Evolutionary conservation across 2,797 vertebrate species (phyloP), one percentile per base, ranked within the genome.

Genomic region (Takifugu rubripes): DNA sequence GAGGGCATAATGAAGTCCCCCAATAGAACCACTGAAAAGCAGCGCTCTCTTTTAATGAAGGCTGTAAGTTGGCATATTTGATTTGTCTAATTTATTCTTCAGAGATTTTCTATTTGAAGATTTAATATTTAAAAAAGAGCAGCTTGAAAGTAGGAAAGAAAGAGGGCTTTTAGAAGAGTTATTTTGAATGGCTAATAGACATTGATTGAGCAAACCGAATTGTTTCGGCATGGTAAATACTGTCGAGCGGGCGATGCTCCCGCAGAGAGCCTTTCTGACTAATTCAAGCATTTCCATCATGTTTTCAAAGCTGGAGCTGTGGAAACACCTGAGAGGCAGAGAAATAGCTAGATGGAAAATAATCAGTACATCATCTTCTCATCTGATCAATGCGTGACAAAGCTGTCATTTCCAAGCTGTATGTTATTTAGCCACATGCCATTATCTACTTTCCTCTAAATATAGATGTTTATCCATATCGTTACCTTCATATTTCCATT

Each of bases 61-160:
- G 82, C 74, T 88, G 88, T 88, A 90, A 89, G 75, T 85, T 87
- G 82, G 84, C 83, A 88, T 87, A 86, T 91, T 90, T 90, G 87
- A 92, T 90, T 91, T 87, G 81, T 84, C 79, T 91, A 88, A 90
- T 90, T 86, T 88, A 87, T 89, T 89, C 88, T 87, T 88, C 66
- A 83, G 87, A 90, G 79, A 86, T 75, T 88, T 87, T 81, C 75
- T 75, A 72, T 85, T 85, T 88, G 83, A 87, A 88, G 81, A 87
- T 88, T 79, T 83, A 84, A 87, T 80, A 83, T 88, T 87, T 79
- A 88, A 87, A 83, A 82, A 82, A 74, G 56, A 11, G 14, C 15
- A 43, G 75, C 78, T 77, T 90, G 73, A 87, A 88, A 85, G 36
- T 40, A 77, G 74, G 72, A 72, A 84, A 82, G 81, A 87, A 74